Conservation (phyloP, 2,888 invertebrate genomes). For the Brachyopa scutellaris region DNA sequence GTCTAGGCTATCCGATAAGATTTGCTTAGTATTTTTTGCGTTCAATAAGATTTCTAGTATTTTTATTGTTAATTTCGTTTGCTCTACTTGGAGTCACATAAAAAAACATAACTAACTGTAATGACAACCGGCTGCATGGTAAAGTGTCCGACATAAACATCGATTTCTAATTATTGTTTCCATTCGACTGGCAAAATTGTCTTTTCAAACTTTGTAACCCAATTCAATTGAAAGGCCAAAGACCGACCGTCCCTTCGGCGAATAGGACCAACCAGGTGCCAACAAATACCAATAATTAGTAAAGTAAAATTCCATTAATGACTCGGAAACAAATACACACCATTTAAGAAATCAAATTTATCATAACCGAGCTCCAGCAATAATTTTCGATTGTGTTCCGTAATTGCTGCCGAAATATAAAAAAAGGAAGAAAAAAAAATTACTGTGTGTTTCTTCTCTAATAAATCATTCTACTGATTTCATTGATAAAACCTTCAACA, state of each 20-base stretch:
- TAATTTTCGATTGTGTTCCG: slow-evolving; percentile 23
- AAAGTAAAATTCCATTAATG: not conserved
- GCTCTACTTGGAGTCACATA: too few species aligned
- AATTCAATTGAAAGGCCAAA: too few species aligned
- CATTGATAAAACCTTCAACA: slow-evolving; percentile 47
- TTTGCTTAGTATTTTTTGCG: too few species aligned
- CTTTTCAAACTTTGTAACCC: too few species aligned
- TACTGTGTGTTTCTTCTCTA: slow-evolving; percentile 22
- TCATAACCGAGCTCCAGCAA: slow-evolving; percentile 23
- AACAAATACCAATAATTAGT: too few species aligned
- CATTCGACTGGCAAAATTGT: not conserved
- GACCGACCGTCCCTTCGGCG: too few species aligned
- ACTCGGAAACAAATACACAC: not conserved
- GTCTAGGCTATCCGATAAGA: too few species aligned
- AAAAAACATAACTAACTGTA: too few species aligned
- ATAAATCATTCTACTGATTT: slow-evolving; percentile 56
- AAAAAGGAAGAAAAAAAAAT: slow-evolving; percentile 4
- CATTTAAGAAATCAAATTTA: slow-evolving; percentile 49
- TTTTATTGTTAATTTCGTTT: too few species aligned
- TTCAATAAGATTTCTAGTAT: too few species aligned
- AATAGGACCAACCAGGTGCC: too few species aligned
- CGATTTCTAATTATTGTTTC: not conserved
- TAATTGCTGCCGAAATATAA: slow-evolving; percentile 29
- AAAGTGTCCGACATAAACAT: too few species aligned
- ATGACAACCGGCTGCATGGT: not conserved